A percentile compares a stretch with the other conserved stretches of the same genome.
Evolutionary conservation across 2,113 vertebrate genomes (phyloP).

Genomic region (Felis chaus): DNA sequence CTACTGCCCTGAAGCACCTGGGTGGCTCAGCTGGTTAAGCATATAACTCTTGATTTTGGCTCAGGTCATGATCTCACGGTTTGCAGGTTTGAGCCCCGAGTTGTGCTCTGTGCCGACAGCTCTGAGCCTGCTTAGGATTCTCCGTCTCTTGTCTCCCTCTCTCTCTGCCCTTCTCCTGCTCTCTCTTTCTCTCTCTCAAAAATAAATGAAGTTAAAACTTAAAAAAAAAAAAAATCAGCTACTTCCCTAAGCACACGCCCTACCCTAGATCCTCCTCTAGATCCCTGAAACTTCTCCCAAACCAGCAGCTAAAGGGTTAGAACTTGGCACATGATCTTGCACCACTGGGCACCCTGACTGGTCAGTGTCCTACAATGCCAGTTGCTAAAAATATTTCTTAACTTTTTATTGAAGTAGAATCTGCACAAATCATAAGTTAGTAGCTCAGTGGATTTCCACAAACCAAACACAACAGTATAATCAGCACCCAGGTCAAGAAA

Average conservation of each 20-base stretch:
- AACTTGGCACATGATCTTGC: neutral
- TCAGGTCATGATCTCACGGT: no score
- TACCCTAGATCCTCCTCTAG: neutral
- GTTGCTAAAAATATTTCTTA: neutral
- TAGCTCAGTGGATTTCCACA: neutral
- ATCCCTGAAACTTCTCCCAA: neutral
- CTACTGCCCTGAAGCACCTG: neutral
- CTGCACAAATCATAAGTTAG: neutral
- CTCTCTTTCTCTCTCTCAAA: no score
- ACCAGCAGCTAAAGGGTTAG: neutral
- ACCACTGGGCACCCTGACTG: neutral
- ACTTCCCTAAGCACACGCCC: neutral
- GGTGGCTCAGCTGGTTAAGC: no score
- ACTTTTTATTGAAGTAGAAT: neutral
- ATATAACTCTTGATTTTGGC: no score
- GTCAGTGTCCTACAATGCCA: neutral
- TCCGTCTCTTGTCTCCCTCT: no score
- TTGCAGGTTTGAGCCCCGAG: no score
- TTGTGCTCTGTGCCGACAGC: no score
- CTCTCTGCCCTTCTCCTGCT: no score
- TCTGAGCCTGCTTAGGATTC: no score
- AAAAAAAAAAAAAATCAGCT: neutral
- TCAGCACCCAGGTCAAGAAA: neutral
- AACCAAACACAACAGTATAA: neutral
- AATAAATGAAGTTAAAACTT: no score